phyloP scores from a whole-genome alignment of 1,140 invertebrate genomes.

The Venustaconcha ellipsiformis region DNA sequence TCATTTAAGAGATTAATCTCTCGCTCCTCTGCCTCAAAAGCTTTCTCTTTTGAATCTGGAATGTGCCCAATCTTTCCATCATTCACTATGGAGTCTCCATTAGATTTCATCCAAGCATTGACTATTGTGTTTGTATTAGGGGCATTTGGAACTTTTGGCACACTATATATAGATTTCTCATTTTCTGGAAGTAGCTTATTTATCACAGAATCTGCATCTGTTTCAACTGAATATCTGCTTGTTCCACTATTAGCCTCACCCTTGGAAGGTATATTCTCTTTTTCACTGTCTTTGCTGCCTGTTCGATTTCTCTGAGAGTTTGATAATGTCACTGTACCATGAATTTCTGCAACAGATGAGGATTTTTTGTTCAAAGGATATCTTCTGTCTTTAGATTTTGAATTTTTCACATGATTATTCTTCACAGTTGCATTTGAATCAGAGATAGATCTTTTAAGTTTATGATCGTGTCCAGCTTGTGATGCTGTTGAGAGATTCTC shows the following conservation, averaged over 20 bases:
- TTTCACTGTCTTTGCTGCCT: constrained; percentile 59
- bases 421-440: constrained; percentile 29
- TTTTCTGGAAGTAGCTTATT: no score
- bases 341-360: constrained; percentile 5
- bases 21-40: constrained; percentile 6
- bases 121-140: no score
- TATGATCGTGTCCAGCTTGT: constrained; percentile 20
- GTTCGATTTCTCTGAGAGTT: constrained; percentile 24
- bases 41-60: constrained; percentile 1
- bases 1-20: constrained; percentile 14
- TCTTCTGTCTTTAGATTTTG: background rate
- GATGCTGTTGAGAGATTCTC: constrained; percentile 42
- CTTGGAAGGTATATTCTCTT: constrained; percentile 56
- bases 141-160: no score
- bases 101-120: no score
- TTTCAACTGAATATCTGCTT: no score
- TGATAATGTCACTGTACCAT: background rate
- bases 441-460: constrained; percentile 28
- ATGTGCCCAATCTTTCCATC: background rate
- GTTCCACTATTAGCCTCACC: background rate
- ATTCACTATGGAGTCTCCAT: no score
- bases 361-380: constrained; percentile 1
- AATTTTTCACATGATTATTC: constrained; percentile 3
- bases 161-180: no score
- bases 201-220: no score